These are phyloP conservation scores for Phrixothrix hirtus DNA, from an alignment of 2,888 invertebrate species.

Conservation along the genomic window DNA sequence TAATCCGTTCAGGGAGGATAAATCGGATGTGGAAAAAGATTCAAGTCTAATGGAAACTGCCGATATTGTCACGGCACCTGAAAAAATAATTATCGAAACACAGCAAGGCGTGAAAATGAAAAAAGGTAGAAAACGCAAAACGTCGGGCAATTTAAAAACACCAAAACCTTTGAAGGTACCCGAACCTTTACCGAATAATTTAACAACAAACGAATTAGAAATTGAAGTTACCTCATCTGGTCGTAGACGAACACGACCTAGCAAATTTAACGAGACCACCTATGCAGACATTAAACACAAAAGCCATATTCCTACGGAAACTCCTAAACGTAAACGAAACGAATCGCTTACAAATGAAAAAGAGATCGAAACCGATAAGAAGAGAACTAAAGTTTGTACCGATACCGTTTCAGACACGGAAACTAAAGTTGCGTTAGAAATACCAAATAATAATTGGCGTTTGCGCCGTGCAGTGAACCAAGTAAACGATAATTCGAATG, in stretches of 20 bases:
- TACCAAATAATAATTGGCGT: constrained; percentile 3
- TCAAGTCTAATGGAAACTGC: constrained; percentile 47
- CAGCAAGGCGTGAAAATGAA: constrained; percentile 61
- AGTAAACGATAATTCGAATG: constrained; percentile 47
- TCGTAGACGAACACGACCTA: constrained; percentile 64
- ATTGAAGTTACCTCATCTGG: constrained; percentile 68
- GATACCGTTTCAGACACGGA: background rate
- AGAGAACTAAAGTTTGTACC: constrained; percentile 40
- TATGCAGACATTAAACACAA: constrained; percentile 57
- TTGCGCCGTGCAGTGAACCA: constrained; percentile 22
- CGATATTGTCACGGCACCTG: constrained; percentile 52
- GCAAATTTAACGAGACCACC: constrained; percentile 68
- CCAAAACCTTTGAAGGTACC: constrained; percentile 54
- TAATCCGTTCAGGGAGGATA: constrained; percentile 65
- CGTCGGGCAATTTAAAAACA: constrained; percentile 37
- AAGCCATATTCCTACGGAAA: constrained; percentile 28
- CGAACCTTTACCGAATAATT: constrained; percentile 44
- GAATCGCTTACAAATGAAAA: constrained; percentile 40
- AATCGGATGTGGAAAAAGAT: constrained; percentile 62
- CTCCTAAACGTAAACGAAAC: constrained; percentile 48
- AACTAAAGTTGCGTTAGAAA: background rate
- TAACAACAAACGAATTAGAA: constrained; percentile 43
- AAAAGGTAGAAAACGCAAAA: constrained; percentile 51
- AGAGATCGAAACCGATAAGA: constrained; percentile 44
- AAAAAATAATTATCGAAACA: constrained; percentile 63